Evolutionary conservation across 2,113 vertebrate genomes (phyloP).

Genomic region (Chauna torquata): DNA sequence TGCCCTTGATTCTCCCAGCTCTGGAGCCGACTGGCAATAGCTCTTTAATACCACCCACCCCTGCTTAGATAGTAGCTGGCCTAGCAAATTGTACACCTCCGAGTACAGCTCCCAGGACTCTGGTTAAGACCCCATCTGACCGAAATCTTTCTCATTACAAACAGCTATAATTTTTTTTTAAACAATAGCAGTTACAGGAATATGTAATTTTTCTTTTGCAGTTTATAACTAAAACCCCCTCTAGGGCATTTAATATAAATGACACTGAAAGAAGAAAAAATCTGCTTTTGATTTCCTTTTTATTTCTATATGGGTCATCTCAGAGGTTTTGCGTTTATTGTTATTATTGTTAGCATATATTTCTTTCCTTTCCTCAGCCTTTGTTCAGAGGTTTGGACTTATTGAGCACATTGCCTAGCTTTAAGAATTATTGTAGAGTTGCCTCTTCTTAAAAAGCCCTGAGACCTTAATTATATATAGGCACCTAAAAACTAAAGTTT

Average conservation of each 20-base stretch:
- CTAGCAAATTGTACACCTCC: neutral
- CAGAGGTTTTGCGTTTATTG: slow-evolving; percentile 1
- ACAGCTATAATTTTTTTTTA: neutral
- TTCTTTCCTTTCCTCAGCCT: slow-evolving; percentile 12
- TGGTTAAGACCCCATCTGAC: neutral
- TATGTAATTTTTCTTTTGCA: slow-evolving; percentile 1
- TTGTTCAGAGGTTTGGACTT: neutral
- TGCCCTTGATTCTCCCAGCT: neutral
- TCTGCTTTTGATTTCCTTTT: slow-evolving; percentile 17
- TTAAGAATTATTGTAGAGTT: neutral
- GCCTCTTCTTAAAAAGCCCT: neutral
- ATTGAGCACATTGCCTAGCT: neutral
- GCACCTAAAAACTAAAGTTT: neutral
- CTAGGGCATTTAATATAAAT: neutral
- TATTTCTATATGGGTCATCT: neutral
- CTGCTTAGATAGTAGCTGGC: neutral
- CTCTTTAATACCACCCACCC: neutral
- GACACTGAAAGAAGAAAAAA: neutral
- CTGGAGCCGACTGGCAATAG: neutral
- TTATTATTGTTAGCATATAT: neutral
- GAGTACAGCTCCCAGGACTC: neutral
- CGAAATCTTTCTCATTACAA: neutral
- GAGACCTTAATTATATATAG: neutral
- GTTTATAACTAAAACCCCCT: neutral
- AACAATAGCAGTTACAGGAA: neutral